A percentile compares a stretch with the other conserved stretches of the same genome.
Conservation (phyloP, 2,888 invertebrate genomes). For the Heliconius sara region DNA sequence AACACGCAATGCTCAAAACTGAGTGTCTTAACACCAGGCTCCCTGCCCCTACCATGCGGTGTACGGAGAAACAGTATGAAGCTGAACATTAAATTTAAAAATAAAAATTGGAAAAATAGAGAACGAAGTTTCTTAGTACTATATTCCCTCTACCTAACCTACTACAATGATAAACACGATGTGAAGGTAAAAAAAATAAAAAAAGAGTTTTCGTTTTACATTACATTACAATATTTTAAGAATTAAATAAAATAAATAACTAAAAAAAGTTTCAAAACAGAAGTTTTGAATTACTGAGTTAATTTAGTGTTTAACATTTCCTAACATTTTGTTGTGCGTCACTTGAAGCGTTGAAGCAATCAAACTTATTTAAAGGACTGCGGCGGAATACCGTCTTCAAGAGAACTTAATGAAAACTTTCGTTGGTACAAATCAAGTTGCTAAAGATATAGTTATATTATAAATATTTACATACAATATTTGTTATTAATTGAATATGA, state of each 20-base stretch:
- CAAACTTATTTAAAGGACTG: slow-evolving; percentile 17
- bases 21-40: too few relatives aligned
- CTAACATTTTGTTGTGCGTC: slow-evolving; percentile 8
- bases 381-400: neutral
- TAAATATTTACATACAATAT: neutral
- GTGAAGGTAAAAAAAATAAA: too few relatives aligned
- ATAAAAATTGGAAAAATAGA: too few relatives aligned
- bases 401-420: slow-evolving; percentile 6
- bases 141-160: too few relatives aligned
- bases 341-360: slow-evolving; percentile 25
- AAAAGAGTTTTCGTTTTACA: too few relatives aligned
- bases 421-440: neutral
- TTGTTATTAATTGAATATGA: too few relatives aligned
- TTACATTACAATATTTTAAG: neutral
- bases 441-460: neutral
- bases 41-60: too few relatives aligned
- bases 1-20: too few relatives aligned
- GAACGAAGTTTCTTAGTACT: too few relatives aligned
- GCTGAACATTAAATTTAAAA: too few relatives aligned
- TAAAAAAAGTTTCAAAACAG: neutral
- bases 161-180: too few relatives aligned
- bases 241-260: neutral
- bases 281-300: neutral
- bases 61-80: too few relatives aligned
- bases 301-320: slow-evolving; percentile 11